A percentile compares a stretch with the other conserved stretches of the same genome.
Evolutionary conservation across 53 echinoderm and acorn worm species (phyloP).

Genomic region (Echinarachnius parma): DNA sequence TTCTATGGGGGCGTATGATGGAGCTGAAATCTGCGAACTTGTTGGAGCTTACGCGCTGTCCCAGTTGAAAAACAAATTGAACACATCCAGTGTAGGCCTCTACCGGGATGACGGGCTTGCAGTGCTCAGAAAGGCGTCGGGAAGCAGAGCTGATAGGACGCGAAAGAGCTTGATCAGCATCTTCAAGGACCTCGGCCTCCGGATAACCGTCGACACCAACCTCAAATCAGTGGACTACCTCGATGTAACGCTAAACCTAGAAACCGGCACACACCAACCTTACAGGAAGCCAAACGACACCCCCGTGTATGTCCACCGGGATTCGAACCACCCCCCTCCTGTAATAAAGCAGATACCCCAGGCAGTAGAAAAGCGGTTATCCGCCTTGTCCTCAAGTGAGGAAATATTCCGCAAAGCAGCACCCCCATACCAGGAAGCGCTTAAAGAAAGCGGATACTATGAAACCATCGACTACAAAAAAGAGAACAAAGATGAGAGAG

Average conservation of each 20-base stretch:
- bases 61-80: background rate
- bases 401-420: slow-evolving; percentile 17
- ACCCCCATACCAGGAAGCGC: too few species aligned
- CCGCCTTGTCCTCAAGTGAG: slow-evolving; percentile 17
- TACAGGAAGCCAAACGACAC: slow-evolving; percentile 36
- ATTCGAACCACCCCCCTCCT: slow-evolving; percentile 36
- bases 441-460: too few species aligned
- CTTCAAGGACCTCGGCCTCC: slow-evolving; percentile 13
- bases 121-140: background rate
- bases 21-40: slow-evolving; percentile 20
- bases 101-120: slow-evolving; percentile 26
- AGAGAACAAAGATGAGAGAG: too few species aligned
- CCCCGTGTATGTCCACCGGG: slow-evolving; percentile 10
- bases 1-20: slow-evolving; percentile 31
- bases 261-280: slow-evolving; percentile 18
- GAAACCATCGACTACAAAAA: too few species aligned
- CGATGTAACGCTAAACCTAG: slow-evolving; percentile 39
- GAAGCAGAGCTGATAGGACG: slow-evolving; percentile 22
- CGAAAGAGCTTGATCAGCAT: slow-evolving; percentile 36
- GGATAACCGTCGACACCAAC: slow-evolving; percentile 34
- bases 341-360: slow-evolving; percentile 27
- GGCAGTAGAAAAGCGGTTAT: slow-evolving; percentile 27
- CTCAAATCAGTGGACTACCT: slow-evolving; percentile 33
- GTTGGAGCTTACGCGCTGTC: slow-evolving; percentile 3
- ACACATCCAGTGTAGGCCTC: background rate